These are phyloP conservation scores for Takifugu ocellatus DNA, from an alignment of 2,797 vertebrate species.

Conservation along the genomic window DNA sequence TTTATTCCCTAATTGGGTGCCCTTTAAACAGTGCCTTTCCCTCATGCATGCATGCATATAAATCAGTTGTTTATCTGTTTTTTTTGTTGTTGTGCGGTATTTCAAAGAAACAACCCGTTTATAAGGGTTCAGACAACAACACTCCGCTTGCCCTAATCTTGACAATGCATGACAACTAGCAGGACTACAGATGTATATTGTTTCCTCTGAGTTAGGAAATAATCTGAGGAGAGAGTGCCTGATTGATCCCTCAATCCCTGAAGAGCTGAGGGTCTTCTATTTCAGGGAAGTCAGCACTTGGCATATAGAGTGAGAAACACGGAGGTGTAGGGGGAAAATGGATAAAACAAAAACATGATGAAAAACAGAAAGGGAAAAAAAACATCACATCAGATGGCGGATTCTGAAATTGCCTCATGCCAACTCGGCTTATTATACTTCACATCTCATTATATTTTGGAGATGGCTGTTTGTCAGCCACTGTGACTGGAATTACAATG, in stretches of 20 bases:
- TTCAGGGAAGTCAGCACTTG: conserved; percentile 38
- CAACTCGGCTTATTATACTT: conserved; percentile 67
- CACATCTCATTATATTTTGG: conserved; percentile 67
- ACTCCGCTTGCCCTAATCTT: conserved; percentile 7
- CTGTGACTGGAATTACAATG: conserved; percentile 63
- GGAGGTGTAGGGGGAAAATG: conserved; percentile 1
- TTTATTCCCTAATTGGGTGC: no score
- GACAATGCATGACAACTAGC: not conserved
- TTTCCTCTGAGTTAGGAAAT: conserved; percentile 25
- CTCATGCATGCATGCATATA: not conserved
- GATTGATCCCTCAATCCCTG: conserved; percentile 50
- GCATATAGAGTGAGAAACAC: conserved; percentile 14
- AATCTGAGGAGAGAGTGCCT: conserved; percentile 29
- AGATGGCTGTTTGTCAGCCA: conserved; percentile 58
- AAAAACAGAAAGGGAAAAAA: conserved; percentile 24
- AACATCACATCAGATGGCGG: conserved; percentile 34
- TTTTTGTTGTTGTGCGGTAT: conserved; percentile 3
- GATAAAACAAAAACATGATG: conserved; percentile 41
- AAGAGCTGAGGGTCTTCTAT: conserved; percentile 44
- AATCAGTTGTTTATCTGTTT: not conserved
- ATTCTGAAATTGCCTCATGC: conserved; percentile 59
- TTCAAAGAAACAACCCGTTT: not conserved
- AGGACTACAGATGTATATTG: conserved; percentile 24
- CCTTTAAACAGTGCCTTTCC: conserved; percentile 1
- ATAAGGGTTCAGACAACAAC: conserved; percentile 12